Percentiles rank a stretch among this genome's conserved stretches.
Conservation (phyloP, 2,797 vertebrate species). For the Oophaga sylvatica region DNA sequence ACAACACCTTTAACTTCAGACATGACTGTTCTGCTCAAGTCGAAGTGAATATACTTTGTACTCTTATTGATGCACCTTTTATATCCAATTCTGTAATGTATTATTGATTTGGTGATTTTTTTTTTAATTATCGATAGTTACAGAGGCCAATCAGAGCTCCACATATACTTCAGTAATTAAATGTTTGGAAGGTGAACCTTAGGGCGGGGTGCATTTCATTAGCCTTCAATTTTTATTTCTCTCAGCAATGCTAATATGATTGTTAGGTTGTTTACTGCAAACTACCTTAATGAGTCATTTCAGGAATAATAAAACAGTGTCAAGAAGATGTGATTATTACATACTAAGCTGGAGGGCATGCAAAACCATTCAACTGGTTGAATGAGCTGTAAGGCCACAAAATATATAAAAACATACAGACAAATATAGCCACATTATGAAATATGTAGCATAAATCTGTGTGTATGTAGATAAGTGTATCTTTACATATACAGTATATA, state of each 20-base stretch:
- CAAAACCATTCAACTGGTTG: not conserved
- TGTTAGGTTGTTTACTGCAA: conserved; percentile 15
- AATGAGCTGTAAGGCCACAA: not conserved
- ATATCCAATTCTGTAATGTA: not conserved
- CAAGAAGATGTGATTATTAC: not conserved
- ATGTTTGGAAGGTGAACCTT: not conserved
- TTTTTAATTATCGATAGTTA: not conserved
- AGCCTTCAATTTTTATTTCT: conserved; percentile 2
- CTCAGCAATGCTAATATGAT: not conserved
- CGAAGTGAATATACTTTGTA: not conserved
- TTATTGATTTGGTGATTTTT: conserved; percentile 11
- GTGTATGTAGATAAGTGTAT: too few species aligned
- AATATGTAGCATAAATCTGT: too few species aligned
- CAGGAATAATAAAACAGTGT: not conserved
- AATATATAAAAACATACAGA: not conserved
- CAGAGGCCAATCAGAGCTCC: conserved; percentile 13
- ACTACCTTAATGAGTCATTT: conserved; percentile 27
- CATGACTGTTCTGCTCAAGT: not conserved
- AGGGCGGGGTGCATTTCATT: conserved; percentile 50
- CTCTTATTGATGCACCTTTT: conserved; percentile 8
- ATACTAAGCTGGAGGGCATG: not conserved
- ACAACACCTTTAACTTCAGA: conserved; percentile 10
- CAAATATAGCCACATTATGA: too few species aligned
- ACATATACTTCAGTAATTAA: not conserved
- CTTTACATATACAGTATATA: too few species aligned